phyloP scores from a whole-genome alignment of 2,888 invertebrate species.

The Drosophila nigritarsus region DNA sequence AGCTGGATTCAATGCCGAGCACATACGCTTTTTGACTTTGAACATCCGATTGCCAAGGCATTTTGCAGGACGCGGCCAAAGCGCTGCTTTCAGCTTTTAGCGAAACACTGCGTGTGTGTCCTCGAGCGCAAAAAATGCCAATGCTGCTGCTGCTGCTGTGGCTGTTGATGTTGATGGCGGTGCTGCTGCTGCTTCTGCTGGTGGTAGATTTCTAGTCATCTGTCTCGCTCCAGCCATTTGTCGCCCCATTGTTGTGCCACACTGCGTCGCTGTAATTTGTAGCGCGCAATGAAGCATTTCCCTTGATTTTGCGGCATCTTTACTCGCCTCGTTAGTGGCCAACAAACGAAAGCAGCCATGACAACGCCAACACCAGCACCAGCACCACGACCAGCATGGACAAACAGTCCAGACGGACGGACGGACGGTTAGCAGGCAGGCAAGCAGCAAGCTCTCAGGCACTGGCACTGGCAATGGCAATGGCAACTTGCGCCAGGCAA shows the following conservation, averaged over 20 bases:
- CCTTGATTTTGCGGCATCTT: slow-evolving; percentile 82
- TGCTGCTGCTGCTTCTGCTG: background rate
- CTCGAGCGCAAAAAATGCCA: slow-evolving; percentile 78
- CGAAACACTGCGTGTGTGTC: slow-evolving; percentile 57
- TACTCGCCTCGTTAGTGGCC: slow-evolving; percentile 82
- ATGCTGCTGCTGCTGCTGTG: slow-evolving; percentile 44
- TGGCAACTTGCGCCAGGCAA: slow-evolving; percentile 51
- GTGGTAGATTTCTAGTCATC: slow-evolving; percentile 25
- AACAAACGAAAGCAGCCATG: slow-evolving; percentile 80
- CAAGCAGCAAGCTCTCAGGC: slow-evolving; percentile 15
- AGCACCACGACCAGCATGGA: slow-evolving; percentile 31
- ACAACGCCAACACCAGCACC: slow-evolving; percentile 68
- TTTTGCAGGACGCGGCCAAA: slow-evolving; percentile 40
- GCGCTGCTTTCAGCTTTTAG: slow-evolving; percentile 8
- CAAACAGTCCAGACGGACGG: slow-evolving; percentile 1
- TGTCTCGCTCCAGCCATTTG: slow-evolving; percentile 43
- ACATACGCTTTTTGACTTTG: slow-evolving; percentile 80
- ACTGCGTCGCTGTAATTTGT: slow-evolving; percentile 81
- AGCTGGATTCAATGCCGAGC: slow-evolving; percentile 69
- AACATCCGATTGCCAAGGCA: slow-evolving; percentile 79
- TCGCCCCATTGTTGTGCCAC: slow-evolving; percentile 76
- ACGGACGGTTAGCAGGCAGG: background rate
- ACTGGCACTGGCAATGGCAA: slow-evolving; percentile 15
- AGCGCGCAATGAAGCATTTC: slow-evolving; percentile 82
- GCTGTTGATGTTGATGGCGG: slow-evolving; percentile 13